phyloP scores from a whole-genome alignment of 92 coral and sea anemone species.

The Muricea muricata region DNA sequence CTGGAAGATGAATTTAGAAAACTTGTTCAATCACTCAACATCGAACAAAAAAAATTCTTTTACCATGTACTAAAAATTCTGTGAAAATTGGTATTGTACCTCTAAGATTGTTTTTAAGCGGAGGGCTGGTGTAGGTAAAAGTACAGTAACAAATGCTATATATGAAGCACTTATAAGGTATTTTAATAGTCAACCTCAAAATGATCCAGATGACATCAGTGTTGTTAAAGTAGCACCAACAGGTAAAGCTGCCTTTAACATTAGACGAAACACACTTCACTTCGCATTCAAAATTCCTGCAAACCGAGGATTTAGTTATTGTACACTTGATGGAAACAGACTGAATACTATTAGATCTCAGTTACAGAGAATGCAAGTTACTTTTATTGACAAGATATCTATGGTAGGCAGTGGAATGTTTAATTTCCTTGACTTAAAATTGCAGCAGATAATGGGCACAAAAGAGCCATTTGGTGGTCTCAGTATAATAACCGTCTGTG shows the following conservation, averaged over 20 bases:
- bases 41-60: slow-evolving; percentile 57
- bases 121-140: slow-evolving; percentile 75
- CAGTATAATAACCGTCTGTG: slow-evolving; percentile 67
- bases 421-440: slow-evolving; percentile 63
- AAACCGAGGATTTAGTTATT: too few relatives aligned
- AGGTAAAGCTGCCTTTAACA: slow-evolving; percentile 13
- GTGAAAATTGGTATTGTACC: slow-evolving; percentile 44
- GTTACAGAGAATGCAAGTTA: slow-evolving; percentile 47
- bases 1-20: slow-evolving; percentile 38
- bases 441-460: slow-evolving; percentile 60
- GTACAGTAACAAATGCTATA: slow-evolving; percentile 69
- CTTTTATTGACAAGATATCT: slow-evolving; percentile 66
- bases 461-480: too few relatives aligned
- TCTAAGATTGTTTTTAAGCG: slow-evolving; percentile 37
- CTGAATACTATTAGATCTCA: too few relatives aligned
- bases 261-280: slow-evolving; percentile 48
- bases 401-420: too few relatives aligned
- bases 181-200: slow-evolving; percentile 43
- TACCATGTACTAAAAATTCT: slow-evolving; percentile 52
- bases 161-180: slow-evolving; percentile 60
- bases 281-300: slow-evolving; percentile 52
- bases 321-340: too few relatives aligned
- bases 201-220: slow-evolving; percentile 49
- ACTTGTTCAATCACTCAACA: not conserved
- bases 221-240: too few relatives aligned